These are phyloP conservation scores for Endotricha flammealis DNA, from an alignment of 2,888 invertebrate genomes.

Conservation along the genomic window DNA sequence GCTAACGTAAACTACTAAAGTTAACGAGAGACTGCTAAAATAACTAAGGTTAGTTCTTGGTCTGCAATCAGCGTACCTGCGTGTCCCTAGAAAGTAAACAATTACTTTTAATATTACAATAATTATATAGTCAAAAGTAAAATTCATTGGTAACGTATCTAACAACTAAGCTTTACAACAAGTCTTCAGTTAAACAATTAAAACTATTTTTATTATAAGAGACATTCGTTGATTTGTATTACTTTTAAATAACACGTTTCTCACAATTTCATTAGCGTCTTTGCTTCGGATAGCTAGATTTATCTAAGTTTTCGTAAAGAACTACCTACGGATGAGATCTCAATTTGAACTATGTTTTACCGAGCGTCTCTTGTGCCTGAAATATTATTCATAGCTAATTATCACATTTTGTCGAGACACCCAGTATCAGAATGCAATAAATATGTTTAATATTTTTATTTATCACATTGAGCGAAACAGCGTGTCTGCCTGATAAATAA, in stretches of 20 bases:
- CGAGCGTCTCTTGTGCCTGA: conserved; percentile 54
- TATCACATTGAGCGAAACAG: conserved; percentile 27
- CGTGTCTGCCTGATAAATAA: conserved; percentile 31
- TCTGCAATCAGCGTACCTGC: not conserved
- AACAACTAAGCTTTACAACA: conserved; percentile 59
- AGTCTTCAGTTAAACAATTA: conserved; percentile 44
- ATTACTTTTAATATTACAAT: conserved; percentile 20
- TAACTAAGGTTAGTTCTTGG: no score
- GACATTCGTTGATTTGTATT: conserved; percentile 15
- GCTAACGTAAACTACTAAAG: no score
- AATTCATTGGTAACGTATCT: conserved; percentile 75
- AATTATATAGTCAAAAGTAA: conserved; percentile 50
- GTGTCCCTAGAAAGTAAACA: conserved; percentile 3
- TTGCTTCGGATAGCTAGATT: conserved; percentile 69
- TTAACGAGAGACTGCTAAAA: no score
- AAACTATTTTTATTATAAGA: conserved; percentile 18
- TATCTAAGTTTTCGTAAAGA: conserved; percentile 66
- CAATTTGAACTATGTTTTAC: conserved; percentile 72
- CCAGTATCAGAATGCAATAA: conserved; percentile 44
- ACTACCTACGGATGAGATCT: conserved; percentile 75
- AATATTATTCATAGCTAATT: conserved; percentile 57
- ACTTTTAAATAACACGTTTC: conserved; percentile 36
- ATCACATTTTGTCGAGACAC: conserved; percentile 64
- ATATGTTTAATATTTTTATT: conserved; percentile 34
- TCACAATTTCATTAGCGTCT: conserved; percentile 64